These are phyloP conservation scores for Drosophila picticornis DNA, from an alignment of 2,888 invertebrate species.

Conservation along the genomic window DNA sequence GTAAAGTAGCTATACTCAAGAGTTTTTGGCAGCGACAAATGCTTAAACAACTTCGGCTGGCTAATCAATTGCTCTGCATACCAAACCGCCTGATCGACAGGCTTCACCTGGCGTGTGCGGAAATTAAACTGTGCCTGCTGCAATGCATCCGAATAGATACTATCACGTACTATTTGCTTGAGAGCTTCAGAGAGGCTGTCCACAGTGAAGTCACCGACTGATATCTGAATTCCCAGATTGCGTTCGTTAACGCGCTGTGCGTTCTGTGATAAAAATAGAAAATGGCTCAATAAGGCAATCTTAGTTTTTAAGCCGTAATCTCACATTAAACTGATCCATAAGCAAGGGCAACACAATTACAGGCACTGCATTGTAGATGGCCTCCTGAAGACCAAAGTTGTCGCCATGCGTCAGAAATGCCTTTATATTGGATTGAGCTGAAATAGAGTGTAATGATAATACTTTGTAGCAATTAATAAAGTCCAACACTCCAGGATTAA, in stretches of 20 bases:
- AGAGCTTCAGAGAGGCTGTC: constrained; percentile 33
- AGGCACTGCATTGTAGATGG: constrained; percentile 79
- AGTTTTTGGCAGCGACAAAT: constrained; percentile 32
- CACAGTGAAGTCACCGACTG: neutral
- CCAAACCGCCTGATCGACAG: constrained; percentile 67
- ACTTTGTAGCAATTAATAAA: neutral
- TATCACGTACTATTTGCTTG: constrained; percentile 24
- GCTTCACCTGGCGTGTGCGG: constrained; percentile 34
- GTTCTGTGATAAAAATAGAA: constrained; percentile 38
- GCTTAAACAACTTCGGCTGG: constrained; percentile 36
- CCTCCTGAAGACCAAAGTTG: constrained; percentile 78
- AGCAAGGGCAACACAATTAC: constrained; percentile 78
- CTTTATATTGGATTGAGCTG: constrained; percentile 71
- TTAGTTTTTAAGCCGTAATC: constrained; percentile 3
- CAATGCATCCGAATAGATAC: constrained; percentile 5
- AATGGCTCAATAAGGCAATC: no score
- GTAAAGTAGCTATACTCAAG: constrained; percentile 38
- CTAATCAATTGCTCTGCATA: constrained; percentile 59
- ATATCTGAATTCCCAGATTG: constrained; percentile 48
- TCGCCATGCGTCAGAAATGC: constrained; percentile 81
- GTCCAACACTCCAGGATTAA: accelerated
- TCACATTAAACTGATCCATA: constrained; percentile 77
- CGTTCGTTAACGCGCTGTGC: constrained; percentile 63
- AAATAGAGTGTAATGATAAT: neutral
- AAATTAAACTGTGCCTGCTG: constrained; percentile 49